Evolutionary conservation across 2,113 vertebrate genomes (phyloP).

Genomic region (Fulmarus glacialis): DNA sequence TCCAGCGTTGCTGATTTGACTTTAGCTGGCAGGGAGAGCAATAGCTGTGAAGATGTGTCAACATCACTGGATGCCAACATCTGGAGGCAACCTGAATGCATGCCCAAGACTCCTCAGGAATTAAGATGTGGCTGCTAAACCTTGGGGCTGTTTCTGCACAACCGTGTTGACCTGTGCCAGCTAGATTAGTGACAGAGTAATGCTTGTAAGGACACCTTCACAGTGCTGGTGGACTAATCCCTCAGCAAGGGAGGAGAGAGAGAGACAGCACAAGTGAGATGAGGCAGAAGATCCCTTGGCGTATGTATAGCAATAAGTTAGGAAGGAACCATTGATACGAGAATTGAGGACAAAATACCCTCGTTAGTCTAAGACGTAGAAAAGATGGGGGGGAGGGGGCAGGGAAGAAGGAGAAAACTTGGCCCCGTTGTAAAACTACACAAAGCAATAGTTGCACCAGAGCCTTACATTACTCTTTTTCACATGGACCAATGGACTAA

Average conservation of each 20-base stretch:
- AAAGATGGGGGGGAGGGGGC: accelerated
- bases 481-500: background rate
- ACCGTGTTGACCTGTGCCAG: background rate
- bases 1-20: background rate
- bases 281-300: background rate
- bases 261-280: background rate
- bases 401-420: background rate
- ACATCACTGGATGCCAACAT: background rate
- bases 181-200: background rate
- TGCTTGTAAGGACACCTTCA: background rate
- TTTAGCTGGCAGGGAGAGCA: background rate
- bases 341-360: background rate
- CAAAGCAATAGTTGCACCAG: background rate
- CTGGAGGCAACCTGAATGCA: background rate
- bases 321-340: background rate
- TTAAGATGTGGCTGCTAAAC: background rate
- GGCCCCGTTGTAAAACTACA: background rate
- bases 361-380: background rate
- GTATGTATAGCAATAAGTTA: background rate
- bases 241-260: background rate
- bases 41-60: background rate
- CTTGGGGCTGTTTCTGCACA: background rate
- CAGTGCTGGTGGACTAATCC: background rate
- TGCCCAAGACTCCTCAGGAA: background rate
- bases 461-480: background rate